phyloP scores from a whole-genome alignment of 1,140 invertebrate genomes.

The Acyrthosiphon pisum region DNA sequence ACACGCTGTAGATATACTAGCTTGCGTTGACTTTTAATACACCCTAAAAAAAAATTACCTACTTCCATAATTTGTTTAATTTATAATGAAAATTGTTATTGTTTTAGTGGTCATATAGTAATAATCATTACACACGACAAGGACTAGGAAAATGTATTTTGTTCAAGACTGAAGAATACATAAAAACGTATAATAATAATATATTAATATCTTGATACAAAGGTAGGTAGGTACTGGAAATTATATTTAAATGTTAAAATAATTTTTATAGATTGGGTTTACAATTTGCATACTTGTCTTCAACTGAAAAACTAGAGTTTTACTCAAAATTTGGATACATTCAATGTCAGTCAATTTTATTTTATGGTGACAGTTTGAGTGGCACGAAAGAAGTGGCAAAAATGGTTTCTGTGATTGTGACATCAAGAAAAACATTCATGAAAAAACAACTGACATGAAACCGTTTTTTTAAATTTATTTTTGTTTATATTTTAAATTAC shows the following conservation, averaged over 20 bases:
- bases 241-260: conserved; percentile 21
- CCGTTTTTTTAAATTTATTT: conserved; percentile 33
- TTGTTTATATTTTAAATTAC: conserved; percentile 56
- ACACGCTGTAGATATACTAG: neutral
- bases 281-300: conserved; percentile 61
- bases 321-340: conserved; percentile 62
- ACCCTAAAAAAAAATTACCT: neutral
- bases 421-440: conserved; percentile 37
- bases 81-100: neutral
- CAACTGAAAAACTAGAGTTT: conserved; percentile 62
- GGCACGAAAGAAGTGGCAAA: no score
- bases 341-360: conserved; percentile 61
- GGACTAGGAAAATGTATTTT: conserved; percentile 61
- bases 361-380: conserved; percentile 59
- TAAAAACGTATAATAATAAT: conserved; percentile 59
- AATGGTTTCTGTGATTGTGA: neutral
- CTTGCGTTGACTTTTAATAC: neutral
- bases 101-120: conserved; percentile 60
- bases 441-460: conserved; percentile 35
- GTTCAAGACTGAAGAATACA: conserved; percentile 60
- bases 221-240: neutral
- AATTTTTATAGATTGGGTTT: conserved; percentile 60
- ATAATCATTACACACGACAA: conserved; percentile 59
- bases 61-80: neutral
- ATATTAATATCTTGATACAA: no score